These are phyloP conservation scores for Bovichtus variegatus DNA, from an alignment of 2,797 vertebrate genomes.

Conservation along the genomic window DNA sequence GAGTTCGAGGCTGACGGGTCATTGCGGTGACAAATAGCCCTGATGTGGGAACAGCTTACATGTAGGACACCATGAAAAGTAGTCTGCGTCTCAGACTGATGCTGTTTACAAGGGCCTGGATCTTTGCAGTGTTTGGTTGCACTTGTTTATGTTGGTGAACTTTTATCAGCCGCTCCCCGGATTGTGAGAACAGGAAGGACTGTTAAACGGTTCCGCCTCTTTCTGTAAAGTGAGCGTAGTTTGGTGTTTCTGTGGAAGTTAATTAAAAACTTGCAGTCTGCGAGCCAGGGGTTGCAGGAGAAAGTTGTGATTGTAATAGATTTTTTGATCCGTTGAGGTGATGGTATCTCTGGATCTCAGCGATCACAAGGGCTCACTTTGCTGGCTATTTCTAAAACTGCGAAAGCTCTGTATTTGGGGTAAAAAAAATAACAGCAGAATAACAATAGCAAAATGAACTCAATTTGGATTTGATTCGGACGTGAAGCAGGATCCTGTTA, in stretches of 20 bases:
- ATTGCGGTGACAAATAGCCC: conserved; percentile 45
- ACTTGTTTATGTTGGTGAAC: conserved; percentile 12
- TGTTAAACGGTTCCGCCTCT: not conserved
- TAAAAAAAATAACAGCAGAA: too few species aligned
- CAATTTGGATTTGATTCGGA: too few species aligned
- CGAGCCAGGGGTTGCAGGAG: not conserved
- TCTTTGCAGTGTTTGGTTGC: not conserved
- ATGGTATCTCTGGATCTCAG: not conserved
- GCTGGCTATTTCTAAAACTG: too few species aligned
- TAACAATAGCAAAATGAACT: too few species aligned
- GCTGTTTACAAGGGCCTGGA: too few species aligned
- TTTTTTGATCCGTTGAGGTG: not conserved
- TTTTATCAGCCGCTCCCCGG: not conserved
- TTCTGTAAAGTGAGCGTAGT: not conserved
- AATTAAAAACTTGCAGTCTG: not conserved
- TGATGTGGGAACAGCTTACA: conserved; percentile 27
- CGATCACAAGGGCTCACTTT: not conserved
- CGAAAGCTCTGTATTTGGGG: too few species aligned
- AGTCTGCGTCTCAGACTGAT: too few species aligned
- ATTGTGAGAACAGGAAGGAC: conserved; percentile 34
- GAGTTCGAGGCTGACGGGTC: conserved; percentile 33
- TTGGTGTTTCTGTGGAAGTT: not conserved
- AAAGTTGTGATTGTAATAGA: not conserved
- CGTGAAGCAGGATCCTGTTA: too few species aligned
- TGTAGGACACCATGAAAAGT: conserved; percentile 51